Evolutionary conservation across 2,797 vertebrate genomes (phyloP).

Genomic region (Acomys russatus): DNA sequence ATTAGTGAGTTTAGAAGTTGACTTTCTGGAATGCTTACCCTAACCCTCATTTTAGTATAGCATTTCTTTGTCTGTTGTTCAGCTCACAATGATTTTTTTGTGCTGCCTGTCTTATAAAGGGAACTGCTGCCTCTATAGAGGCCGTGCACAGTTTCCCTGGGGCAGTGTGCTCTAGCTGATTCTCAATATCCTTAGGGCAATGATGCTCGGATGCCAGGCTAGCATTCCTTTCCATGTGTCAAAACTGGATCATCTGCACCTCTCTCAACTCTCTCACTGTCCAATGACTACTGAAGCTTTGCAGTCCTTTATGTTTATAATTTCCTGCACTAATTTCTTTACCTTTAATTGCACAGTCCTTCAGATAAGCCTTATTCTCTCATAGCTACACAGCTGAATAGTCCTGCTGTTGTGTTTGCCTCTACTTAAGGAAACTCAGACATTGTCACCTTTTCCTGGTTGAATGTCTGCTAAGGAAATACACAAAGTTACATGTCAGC

Average conservation of each 20-base stretch:
- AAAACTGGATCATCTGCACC: background rate
- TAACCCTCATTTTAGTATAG: background rate
- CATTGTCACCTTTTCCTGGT: background rate
- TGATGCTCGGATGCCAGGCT: accelerated
- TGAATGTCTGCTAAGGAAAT: background rate
- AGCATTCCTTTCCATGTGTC: background rate
- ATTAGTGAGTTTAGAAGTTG: background rate
- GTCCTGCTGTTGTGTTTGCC: background rate
- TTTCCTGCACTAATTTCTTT: background rate
- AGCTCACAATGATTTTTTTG: background rate
- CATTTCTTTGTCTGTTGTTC: background rate
- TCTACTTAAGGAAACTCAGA: background rate
- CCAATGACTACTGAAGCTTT: background rate
- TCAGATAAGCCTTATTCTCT: background rate
- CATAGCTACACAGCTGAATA: background rate
- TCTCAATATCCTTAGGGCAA: background rate
- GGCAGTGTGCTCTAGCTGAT: background rate
- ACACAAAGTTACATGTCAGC: background rate
- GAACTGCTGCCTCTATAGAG: background rate
- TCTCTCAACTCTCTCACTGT: background rate
- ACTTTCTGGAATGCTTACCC: background rate
- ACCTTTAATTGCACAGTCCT: background rate
- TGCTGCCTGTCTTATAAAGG: accelerated
- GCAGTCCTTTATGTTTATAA: background rate
- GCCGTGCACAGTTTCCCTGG: background rate